phyloP scores from a whole-genome alignment of 2,113 vertebrate genomes.

The Mustela lutreola region DNA sequence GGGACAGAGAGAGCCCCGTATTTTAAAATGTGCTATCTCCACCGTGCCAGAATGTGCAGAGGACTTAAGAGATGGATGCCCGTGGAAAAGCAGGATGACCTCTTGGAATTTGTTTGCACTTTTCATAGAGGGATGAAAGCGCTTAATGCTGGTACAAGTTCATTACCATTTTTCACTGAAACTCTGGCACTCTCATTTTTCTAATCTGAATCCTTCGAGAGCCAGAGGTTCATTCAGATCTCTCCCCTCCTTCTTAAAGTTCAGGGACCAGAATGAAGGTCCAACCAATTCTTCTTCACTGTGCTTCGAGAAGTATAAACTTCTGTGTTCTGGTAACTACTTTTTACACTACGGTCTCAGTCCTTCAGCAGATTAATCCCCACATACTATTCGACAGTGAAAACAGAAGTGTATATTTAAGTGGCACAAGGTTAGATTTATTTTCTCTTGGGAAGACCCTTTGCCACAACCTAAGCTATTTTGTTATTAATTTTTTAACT shows the following conservation, averaged over 20 bases:
- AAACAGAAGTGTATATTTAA: neutral
- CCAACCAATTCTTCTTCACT: neutral
- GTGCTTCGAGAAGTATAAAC: neutral
- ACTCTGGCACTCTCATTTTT: slow-evolving; percentile 1
- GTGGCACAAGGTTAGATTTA: neutral
- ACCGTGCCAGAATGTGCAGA: neutral
- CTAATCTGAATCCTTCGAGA: neutral
- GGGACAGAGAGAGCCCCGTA: neutral
- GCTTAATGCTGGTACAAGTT: neutral
- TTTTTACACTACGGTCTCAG: neutral
- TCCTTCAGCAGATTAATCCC: neutral
- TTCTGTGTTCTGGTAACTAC: neutral
- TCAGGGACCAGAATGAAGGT: neutral
- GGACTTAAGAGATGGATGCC: slow-evolving; percentile 27
- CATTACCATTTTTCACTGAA: neutral
- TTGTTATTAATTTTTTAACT: slow-evolving; percentile 7
- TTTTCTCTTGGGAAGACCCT: slow-evolving; percentile 5
- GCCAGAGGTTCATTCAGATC: neutral
- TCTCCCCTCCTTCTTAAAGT: neutral
- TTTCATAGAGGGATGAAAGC: neutral
- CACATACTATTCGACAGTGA: neutral
- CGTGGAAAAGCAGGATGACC: neutral
- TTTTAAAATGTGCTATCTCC: neutral
- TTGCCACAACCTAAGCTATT: neutral
- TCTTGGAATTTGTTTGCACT: neutral